phyloP scores from a whole-genome alignment of 2,113 vertebrate genomes.

The Archilochus colubris region DNA sequence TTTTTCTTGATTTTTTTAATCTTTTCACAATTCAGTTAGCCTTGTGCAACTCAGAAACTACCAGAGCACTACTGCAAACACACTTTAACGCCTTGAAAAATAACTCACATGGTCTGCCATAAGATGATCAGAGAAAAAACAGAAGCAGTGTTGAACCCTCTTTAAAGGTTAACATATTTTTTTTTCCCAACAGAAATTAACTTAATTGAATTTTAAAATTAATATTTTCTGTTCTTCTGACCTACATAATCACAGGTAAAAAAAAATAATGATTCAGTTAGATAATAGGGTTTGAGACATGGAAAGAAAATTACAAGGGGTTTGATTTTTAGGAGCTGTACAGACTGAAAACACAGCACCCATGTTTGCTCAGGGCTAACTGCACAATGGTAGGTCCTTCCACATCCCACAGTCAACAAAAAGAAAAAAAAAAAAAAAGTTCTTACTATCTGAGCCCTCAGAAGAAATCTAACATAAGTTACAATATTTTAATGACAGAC shows the following conservation, averaged over 20 bases:
- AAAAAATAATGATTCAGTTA: neutral
- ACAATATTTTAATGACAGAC: neutral
- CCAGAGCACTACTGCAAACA: neutral
- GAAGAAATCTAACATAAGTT: neutral
- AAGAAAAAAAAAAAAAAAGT: too few species aligned
- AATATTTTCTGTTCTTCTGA: neutral
- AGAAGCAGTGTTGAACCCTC: neutral
- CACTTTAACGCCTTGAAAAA: neutral
- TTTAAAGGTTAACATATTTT: fast-evolving
- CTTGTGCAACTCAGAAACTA: neutral
- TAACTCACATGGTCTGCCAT: neutral
- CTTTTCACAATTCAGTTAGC: neutral
- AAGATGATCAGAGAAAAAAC: neutral
- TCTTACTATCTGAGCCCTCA: neutral
- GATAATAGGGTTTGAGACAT: neutral
- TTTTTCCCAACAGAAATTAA: neutral
- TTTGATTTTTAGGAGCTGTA: neutral
- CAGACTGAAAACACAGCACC: neutral
- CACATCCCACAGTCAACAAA: neutral
- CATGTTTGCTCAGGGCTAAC: neutral
- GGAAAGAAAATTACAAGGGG: neutral
- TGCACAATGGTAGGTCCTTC: neutral
- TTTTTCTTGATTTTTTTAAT: neutral
- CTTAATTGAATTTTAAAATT: neutral
- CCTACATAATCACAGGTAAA: neutral